Base-by-base conservation (phyloP, 1,140 invertebrate species). In the Stratiolaelaps scimitus region DNA sequence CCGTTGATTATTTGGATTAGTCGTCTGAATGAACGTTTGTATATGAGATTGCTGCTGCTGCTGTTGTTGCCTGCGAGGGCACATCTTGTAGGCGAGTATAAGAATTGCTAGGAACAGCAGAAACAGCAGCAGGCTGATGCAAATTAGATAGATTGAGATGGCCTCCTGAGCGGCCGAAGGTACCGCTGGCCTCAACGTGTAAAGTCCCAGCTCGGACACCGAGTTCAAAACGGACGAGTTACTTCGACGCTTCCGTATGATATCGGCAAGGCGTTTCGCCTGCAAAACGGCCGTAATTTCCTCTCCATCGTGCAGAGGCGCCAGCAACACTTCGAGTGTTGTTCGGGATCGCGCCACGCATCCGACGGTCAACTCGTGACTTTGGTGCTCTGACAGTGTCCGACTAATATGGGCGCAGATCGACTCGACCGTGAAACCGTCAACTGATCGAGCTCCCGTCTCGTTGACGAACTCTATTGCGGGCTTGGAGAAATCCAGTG, bases 201-300 rank as follows among this genome's bases (percentile, higher is more conserved):
- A 40, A 40, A 40, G 34, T 40, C 34, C 34, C 34, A 40, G 10
- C 10, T 40, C 34, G 34, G 34, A 40, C 10, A 60, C 53, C 1
- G 53, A 26, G 23, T 60, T 60, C 26, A 60, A 23, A 13, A 60
- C 23, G 1, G 53, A 60, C n/a, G 53, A 60, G 23, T 60, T 60
- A 17, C 26, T 60, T 23, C 15, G 15, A 2, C 53, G 26, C 34
- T 17, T 34, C 4, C 23, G 17, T 17, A 60, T 60, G 13, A 15
- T 26, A 29, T 34, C 34, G 4, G 15, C 53, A 4, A 60, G 53
- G 5, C 53, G 53, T 20, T 60, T 34, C 17, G 53, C 53, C 34
- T 60, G 53, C 2, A 60, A 23, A 15, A 34, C 53, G 6, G 53
- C 53, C 23, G 26, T 34, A 15, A 60, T 15, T 23, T 60, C 26